Base-by-base conservation (phyloP, 2,113 vertebrate species). In the Puntigrus tetrazona region DNA sequence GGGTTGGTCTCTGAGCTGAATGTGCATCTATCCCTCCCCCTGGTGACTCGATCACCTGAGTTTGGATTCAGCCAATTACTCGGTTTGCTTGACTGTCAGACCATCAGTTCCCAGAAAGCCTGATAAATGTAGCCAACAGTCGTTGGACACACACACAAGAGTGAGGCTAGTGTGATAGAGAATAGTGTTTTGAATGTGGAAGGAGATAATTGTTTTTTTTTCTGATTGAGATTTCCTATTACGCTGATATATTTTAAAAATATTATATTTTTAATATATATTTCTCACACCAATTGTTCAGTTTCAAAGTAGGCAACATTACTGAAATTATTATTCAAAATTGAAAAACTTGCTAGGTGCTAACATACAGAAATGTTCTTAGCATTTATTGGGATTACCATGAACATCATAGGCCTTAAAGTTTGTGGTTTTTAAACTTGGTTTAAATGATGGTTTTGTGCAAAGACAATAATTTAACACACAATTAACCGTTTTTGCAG, bases 21-120 rank as follows among this genome's bases (percentile, higher is more conserved):
- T 43, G 78, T 81, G 59, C 47, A 47, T 65, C 41, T 81, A 29
- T 50, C 43, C 79, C 76, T 36, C 75, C n/a, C 67, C 43, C 25
- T 59, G 45, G 22, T 70, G 75, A n/a, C 81, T 45, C 38, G 8
- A 13, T 69, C 50, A 29, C 27, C 45, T 61, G 59, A 69, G 83
- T 63, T 78, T 79, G 80, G 27, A 50, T 81, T 67, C 38, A 69
- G 25, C 79, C 63, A 77, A 77, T 77, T 16, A 55, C 74, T 55
- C 36, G 29, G 47, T 77, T 77, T 77, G 31, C 75, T 57, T 77
- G 31, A 77, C 47, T 34, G 14, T 57, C 50, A 57, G 50, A 77
- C 75, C 55, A 61, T 61, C 13, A 78, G 31, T 31, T 50, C 29
- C 29, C 29, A 1, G 27, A 77, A 78, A 14, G 75, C 20, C 36